These are phyloP conservation scores for Syngnathus acus DNA, from an alignment of 2,797 vertebrate genomes.

Conservation along the genomic window DNA sequence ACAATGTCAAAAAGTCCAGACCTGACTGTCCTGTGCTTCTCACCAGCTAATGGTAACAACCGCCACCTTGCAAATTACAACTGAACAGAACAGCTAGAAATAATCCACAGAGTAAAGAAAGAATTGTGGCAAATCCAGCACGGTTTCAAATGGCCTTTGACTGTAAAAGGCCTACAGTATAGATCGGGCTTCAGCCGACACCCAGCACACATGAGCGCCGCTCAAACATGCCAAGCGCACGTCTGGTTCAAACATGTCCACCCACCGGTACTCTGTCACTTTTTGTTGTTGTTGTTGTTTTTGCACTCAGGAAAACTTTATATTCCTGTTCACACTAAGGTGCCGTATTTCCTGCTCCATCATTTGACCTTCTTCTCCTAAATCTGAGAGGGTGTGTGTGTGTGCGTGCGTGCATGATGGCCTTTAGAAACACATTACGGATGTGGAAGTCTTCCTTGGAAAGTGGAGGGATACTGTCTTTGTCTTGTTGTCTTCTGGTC, in stretches of 20 bases:
- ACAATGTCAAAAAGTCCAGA: too few species aligned
- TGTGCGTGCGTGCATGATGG: constrained; percentile 13
- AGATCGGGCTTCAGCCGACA: background rate
- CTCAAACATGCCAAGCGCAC: constrained; percentile 22
- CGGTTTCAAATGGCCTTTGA: background rate
- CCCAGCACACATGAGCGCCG: constrained; percentile 67
- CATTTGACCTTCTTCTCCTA: constrained; percentile 17
- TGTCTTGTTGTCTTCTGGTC: constrained; percentile 66
- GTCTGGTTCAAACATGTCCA: constrained; percentile 55
- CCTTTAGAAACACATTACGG: constrained; percentile 60
- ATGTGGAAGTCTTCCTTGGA: constrained; percentile 90
- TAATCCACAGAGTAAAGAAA: background rate
- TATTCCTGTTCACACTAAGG: constrained; percentile 72
- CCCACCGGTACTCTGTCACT: constrained; percentile 77
- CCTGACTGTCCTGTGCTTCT: too few species aligned
- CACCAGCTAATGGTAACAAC: background rate
- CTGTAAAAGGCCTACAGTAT: background rate
- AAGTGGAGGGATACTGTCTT: constrained; percentile 55
- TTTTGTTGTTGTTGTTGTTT: constrained; percentile 52
- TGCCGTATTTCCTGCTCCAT: constrained; percentile 28
- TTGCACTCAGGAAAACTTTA: constrained; percentile 96
- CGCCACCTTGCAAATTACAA: background rate
- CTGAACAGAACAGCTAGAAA: background rate
- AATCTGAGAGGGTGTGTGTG: background rate
- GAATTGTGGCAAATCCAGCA: background rate